phyloP scores from a whole-genome alignment of 2,797 vertebrate species.

The Spizella passerina region DNA sequence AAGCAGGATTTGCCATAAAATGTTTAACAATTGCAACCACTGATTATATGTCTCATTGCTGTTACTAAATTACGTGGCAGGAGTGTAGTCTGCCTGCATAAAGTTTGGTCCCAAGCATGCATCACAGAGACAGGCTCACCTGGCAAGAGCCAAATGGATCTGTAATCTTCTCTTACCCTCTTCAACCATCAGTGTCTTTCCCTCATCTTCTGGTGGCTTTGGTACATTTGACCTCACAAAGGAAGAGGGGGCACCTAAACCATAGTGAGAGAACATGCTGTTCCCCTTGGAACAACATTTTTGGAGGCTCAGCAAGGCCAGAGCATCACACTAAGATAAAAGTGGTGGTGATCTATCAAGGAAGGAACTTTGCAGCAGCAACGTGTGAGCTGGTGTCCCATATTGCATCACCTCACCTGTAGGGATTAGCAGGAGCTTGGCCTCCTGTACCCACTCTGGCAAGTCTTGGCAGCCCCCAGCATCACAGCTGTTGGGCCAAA shows the following conservation, averaged over 20 bases:
- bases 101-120: neutral
- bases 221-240: neutral
- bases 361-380: neutral
- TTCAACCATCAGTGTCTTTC: neutral
- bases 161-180: neutral
- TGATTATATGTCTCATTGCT: neutral
- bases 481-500: rapidly evolving
- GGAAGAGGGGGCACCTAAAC: neutral
- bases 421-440: neutral
- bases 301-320: neutral
- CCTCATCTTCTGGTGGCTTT: neutral
- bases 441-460: neutral
- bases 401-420: neutral
- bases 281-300: neutral
- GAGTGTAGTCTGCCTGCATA: neutral
- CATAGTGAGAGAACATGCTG: rapidly evolving
- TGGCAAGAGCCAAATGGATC: neutral
- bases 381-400: neutral
- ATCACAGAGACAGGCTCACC: neutral
- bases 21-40: neutral
- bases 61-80: neutral
- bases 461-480: neutral
- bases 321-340: neutral
- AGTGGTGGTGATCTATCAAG: neutral
- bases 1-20: neutral